These are phyloP conservation scores for Pentamera pediparva DNA, from an alignment of 53 echinoderm and acorn worm genomes.

Conservation along the genomic window DNA sequence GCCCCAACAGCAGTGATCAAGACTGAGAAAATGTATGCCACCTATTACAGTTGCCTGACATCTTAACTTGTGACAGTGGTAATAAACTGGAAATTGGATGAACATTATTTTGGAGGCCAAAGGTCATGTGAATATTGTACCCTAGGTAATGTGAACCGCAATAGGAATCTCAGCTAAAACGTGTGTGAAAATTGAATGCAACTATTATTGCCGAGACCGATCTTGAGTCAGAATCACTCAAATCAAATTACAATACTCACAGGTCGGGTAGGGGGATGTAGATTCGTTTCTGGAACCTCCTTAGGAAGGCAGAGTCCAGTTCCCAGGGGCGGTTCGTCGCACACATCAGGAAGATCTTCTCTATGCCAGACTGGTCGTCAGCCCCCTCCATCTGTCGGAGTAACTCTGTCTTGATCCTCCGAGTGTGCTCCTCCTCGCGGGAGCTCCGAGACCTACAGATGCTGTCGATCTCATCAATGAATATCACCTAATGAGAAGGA, in stretches of 20 bases:
- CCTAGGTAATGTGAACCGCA: too few species aligned
- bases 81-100: too few species aligned
- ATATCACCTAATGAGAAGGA: conserved; percentile 61
- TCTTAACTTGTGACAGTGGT: too few species aligned
- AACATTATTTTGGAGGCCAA: too few species aligned
- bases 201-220: too few species aligned
- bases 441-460: conserved; percentile 82
- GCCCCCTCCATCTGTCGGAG: conserved; percentile 95
- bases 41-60: too few species aligned
- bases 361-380: conserved; percentile 43
- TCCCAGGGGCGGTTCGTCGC: conserved; percentile 98
- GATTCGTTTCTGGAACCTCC: conserved; percentile 91
- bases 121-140: too few species aligned
- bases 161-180: too few species aligned
- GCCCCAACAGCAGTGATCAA: too few species aligned
- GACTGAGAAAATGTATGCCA: too few species aligned
- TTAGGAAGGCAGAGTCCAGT: conserved; percentile 84
- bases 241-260: conserved; percentile 11
- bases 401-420: conserved; percentile 93
- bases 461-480: conserved; percentile 98
- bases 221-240: too few species aligned
- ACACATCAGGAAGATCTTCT: conserved; percentile 80
- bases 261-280: conserved; percentile 84
- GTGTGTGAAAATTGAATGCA: too few species aligned
- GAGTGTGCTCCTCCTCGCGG: conserved; percentile 87